Conservation (phyloP, 2,113 vertebrate genomes). For the Proteles cristata region DNA sequence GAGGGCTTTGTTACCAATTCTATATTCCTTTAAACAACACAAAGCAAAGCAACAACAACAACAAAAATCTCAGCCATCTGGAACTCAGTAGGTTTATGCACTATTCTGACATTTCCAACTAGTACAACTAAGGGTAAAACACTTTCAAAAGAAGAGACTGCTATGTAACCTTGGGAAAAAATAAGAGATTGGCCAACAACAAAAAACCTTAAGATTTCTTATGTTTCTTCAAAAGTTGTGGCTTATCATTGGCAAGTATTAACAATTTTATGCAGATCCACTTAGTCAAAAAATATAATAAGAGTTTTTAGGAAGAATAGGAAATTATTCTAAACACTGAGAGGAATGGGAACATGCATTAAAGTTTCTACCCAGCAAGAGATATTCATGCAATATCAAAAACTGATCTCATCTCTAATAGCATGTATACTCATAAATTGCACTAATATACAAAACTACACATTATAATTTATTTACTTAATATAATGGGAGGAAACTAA, state of each 20-base stretch:
- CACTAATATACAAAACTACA: not conserved
- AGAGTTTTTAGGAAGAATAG: slow-evolving; percentile 1
- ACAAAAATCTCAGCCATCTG: slow-evolving; percentile 9
- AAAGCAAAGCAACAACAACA: not conserved
- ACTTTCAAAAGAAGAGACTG: slow-evolving; percentile 22
- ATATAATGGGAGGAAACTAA: not conserved
- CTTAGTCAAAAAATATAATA: slow-evolving; percentile 1
- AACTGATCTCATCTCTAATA: not conserved
- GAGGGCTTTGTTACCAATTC: not conserved
- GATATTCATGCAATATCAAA: not conserved
- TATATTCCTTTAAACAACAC: slow-evolving; percentile 39
- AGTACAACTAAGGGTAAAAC: slow-evolving; percentile 41
- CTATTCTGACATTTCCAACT: slow-evolving; percentile 40
- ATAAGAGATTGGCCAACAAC: not conserved
- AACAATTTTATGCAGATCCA: not conserved
- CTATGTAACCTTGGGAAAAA: not conserved
- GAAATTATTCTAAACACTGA: slow-evolving; percentile 3
- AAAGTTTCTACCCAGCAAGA: not conserved
- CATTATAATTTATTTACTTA: not conserved
- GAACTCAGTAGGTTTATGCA: slow-evolving; percentile 39
- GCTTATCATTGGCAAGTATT: not conserved
- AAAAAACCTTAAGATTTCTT: slow-evolving; percentile 12
- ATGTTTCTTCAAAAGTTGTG: not conserved
- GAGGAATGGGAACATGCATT: not conserved
- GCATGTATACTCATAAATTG: not conserved